Evolutionary conservation across 2,888 invertebrate genomes (phyloP).

Genomic region (Automeris io): DNA sequence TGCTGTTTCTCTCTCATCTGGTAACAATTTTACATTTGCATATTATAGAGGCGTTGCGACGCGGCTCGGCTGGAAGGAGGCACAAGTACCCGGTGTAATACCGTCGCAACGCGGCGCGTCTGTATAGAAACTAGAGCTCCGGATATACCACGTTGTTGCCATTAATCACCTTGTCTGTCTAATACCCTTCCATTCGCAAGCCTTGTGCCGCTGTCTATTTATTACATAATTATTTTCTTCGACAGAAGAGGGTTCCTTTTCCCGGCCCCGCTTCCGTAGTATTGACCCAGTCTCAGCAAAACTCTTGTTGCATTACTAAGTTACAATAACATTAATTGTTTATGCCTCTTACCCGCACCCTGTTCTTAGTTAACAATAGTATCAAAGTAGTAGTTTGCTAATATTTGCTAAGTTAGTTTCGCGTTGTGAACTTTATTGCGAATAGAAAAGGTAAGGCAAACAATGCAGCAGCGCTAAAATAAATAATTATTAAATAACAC

Average conservation of each 20-base stretch:
- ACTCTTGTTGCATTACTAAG: constrained; percentile 54
- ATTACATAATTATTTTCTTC: constrained; percentile 71
- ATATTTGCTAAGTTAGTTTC: constrained; percentile 61
- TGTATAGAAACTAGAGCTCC: constrained; percentile 39
- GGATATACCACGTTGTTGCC: constrained; percentile 47
- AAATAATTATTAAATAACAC: no score
- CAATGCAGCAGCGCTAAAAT: background rate
- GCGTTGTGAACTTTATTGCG: constrained; percentile 33
- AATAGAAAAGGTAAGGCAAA: constrained; percentile 10
- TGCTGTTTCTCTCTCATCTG: constrained; percentile 49
- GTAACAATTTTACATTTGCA: constrained; percentile 64
- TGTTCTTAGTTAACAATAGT: constrained; percentile 49
- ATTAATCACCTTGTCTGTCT: constrained; percentile 72
- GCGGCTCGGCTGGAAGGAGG: constrained; percentile 29
- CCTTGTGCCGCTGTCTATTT: constrained; percentile 60
- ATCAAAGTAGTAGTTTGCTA: constrained; percentile 41
- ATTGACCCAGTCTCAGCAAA: constrained; percentile 46
- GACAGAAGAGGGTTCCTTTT: constrained; percentile 49
- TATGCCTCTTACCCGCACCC: constrained; percentile 58
- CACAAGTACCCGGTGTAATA: constrained; percentile 31
- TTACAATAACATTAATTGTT: constrained; percentile 71
- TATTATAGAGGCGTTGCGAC: constrained; percentile 31
- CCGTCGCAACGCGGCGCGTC: constrained; percentile 26
- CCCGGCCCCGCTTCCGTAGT: constrained; percentile 41
- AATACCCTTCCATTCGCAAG: constrained; percentile 69